A percentile compares a stretch with the other conserved stretches of the same genome.
Evolutionary conservation across 2,888 invertebrate genomes (phyloP).

Genomic region (Deroplatys truncata): DNA sequence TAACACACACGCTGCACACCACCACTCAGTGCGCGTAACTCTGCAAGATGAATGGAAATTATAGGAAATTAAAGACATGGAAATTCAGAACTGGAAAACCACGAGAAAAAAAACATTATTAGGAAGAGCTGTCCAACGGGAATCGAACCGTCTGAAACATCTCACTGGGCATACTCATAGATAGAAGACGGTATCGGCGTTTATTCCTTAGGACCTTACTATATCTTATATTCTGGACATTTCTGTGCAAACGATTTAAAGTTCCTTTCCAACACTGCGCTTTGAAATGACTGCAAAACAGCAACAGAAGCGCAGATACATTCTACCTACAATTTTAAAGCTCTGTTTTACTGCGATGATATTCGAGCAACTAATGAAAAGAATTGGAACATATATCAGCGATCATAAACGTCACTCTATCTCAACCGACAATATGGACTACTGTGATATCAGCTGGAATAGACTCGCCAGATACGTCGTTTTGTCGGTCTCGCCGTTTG

Average conservation of each 20-base stretch:
- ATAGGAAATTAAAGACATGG: no score
- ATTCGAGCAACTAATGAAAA: conserved; percentile 2
- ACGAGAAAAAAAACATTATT: no score
- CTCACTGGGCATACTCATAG: no score
- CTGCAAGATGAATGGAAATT: no score
- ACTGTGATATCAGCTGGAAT: conserved; percentile 11
- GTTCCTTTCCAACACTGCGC: not conserved
- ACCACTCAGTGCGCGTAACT: no score
- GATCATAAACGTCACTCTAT: conserved; percentile 10
- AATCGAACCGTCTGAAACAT: no score
- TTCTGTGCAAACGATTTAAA: not conserved
- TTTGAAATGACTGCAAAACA: not conserved
- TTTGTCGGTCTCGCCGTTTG: conserved; percentile 7
- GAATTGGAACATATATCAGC: conserved; percentile 6
- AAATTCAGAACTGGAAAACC: no score
- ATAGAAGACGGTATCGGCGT: no score
- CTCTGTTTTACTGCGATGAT: not conserved
- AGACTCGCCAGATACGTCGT: conserved; percentile 13
- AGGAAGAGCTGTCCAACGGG: no score
- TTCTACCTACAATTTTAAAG: conserved; percentile 1
- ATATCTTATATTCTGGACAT: not conserved
- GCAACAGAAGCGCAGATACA: not conserved
- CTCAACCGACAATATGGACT: conserved; percentile 9
- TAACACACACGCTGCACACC: no score
- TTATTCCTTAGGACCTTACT: no score